Evolutionary conservation across 2,113 vertebrate species (phyloP), one percentile per base, ranked within the genome.

Genomic region (Hemibates koningsi): DNA sequence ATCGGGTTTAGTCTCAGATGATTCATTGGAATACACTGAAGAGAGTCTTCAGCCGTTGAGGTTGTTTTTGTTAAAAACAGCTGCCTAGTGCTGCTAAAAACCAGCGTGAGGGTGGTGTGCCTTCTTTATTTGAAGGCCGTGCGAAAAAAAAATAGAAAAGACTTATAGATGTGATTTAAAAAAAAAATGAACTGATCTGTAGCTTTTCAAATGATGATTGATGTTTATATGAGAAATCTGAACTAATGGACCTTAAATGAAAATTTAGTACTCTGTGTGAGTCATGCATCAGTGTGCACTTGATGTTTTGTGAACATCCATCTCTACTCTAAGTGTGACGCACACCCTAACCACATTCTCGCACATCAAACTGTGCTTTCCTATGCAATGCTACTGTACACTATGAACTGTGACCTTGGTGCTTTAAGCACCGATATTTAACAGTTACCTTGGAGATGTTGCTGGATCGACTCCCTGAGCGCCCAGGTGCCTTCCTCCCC

Each of bases 401-500:
- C 27, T 78, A 34, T 52, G 45, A 52, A 6, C 17, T 29, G 27
- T 83, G 82, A 88, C 61, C 68, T 85, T 66, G 6, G 63, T 29
- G 54, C 82, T 83, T 54, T 86, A 50, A 66, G 81, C 2, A 21
- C 45, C 50, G 12, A 54, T 82, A 63, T 24, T 81, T 34, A 57
- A 66, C 6, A 2, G 87, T 90, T 94, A 99, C 98, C 97, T 99
- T 99, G 94, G 98, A 98, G 96, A 98, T 97, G 96, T 97, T 98
- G 95, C 98, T 98, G 78, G 98, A 98, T 95, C 97, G 97, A 96
- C 98, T 98, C 84, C 98, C 95, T 83, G 98, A 99, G 91, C 97
- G 95, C 9, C 98, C 96, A 59, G 97, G 96, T 63, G 96, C 96
- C 92, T 98, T 99, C 71, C 96, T 98, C 95, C 97, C 97, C 98